phyloP scores from a whole-genome alignment of 2,797 vertebrate species.

The Phoebastria nigripes region DNA sequence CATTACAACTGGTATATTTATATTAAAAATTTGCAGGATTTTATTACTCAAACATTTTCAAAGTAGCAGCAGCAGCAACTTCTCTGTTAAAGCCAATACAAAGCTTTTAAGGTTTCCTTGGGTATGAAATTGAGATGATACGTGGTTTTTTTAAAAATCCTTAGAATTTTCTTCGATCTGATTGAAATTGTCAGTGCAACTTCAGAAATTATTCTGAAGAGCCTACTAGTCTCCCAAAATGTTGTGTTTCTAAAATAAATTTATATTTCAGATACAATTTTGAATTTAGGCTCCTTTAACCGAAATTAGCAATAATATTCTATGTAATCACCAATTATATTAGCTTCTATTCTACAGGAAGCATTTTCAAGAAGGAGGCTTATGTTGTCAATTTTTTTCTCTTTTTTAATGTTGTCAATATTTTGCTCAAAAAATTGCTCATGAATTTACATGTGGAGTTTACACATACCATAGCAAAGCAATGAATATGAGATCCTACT shows the following conservation, averaged over 20 bases:
- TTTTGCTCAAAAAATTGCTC: neutral
- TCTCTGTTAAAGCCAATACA: neutral
- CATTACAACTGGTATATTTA: neutral
- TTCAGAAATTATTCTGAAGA: neutral
- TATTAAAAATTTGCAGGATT: conserved; percentile 10
- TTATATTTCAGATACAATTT: neutral
- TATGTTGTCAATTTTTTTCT: neutral
- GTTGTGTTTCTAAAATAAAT: neutral
- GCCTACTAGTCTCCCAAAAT: neutral
- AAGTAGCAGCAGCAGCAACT: neutral
- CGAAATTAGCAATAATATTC: neutral
- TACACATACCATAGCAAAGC: neutral
- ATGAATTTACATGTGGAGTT: neutral
- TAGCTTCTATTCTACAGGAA: neutral
- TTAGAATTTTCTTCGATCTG: neutral
- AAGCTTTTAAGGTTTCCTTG: neutral
- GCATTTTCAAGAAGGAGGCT: neutral
- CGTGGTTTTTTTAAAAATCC: neutral
- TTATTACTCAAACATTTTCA: conserved; percentile 1
- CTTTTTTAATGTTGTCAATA: neutral
- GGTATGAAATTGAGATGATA: neutral
- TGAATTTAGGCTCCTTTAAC: neutral
- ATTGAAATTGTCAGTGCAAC: neutral
- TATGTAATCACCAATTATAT: neutral
- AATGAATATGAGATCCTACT: neutral